Base-by-base conservation (phyloP, 2,888 invertebrate species). In the Drosophila putrida region DNA sequence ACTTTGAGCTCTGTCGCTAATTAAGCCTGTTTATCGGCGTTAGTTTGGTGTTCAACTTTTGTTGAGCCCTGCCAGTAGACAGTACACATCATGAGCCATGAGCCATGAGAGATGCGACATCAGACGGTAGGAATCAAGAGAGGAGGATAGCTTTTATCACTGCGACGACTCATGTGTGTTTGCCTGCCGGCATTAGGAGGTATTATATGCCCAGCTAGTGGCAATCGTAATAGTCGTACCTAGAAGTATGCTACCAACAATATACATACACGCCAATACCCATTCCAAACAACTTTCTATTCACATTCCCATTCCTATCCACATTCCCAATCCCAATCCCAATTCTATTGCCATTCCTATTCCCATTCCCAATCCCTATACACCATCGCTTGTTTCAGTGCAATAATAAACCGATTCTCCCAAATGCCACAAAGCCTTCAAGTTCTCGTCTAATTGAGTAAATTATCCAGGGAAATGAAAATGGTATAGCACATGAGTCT, bases 1-100 rank as follows among this genome's bases (percentile, higher is more conserved):
- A 78, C 79, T 89, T 82, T 89, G 72, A 82, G 88, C 72, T 89
- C 81, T 79, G 77, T 57, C 74, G 81, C 86, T 89, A 87, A 89
- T 89, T 89, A 88, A 89, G 88, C 80, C 78, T 74, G 82, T 77
- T 89, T 85, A 88, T 88, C 79, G 80, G 77, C 73, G 84, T 85
- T 81, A 83, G 84, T 89, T 76, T 77, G 72, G 66, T 77, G 77
- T 63, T 79, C 71, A 71, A 86, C 77, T 83, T 89, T 75, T 66
- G 63, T 46, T 60, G 41, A 53, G 53, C 43, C 43, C 20, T 53
- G 35, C 41, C 15, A 47, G 35, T 33, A 55, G 43, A 43, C 54
- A 43, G 33, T 25, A 13, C 25, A 51, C 38, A 51, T 51, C 46
- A 46, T 20, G 20, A 20, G 44, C 13, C 44, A 28, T 28, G 20